These are phyloP conservation scores for Tetranychus cinnabarinus DNA, from an alignment of 1,140 invertebrate species.

Conservation along the genomic window DNA sequence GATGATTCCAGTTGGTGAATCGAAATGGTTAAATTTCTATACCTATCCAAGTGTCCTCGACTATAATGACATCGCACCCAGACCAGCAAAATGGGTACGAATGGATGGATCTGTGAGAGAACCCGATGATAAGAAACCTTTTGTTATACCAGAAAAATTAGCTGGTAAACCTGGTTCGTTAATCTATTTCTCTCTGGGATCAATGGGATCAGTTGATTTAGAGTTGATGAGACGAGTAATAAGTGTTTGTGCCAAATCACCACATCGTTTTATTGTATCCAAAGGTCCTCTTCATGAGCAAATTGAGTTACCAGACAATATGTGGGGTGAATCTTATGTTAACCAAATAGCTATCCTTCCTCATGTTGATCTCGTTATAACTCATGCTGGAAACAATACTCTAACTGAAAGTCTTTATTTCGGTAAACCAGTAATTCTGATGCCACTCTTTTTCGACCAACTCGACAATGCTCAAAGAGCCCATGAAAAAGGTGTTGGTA, in stretches of 20 bases:
- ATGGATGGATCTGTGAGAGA: neutral
- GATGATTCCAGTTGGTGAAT: neutral
- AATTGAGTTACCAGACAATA: conserved; percentile 1
- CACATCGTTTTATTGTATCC: neutral
- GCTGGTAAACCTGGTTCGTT: neutral
- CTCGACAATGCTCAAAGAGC: conserved; percentile 8
- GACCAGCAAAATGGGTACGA: neutral
- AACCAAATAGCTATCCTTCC: conserved; percentile 1
- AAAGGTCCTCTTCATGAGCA: neutral
- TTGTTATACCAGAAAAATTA: conserved; percentile 3
- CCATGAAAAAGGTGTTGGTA: conserved; percentile 1
- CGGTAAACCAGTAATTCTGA: conserved; percentile 1
- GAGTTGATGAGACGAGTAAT: neutral
- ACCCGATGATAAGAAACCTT: neutral
- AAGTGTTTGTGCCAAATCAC: neutral
- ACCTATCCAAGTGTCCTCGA: neutral
- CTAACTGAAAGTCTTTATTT: neutral
- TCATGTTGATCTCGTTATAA: conserved; percentile 13
- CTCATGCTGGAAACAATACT: conserved; percentile 15
- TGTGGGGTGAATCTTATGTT: conserved; percentile 2
- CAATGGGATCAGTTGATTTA: neutral
- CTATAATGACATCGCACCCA: neutral
- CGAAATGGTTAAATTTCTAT: neutral
- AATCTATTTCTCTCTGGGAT: neutral
- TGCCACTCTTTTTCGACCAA: conserved; percentile 8